Percentiles rank a stretch among this genome's conserved stretches.
Evolutionary conservation across 2,797 vertebrate species (phyloP).

Genomic region (Spinus pinus): DNA sequence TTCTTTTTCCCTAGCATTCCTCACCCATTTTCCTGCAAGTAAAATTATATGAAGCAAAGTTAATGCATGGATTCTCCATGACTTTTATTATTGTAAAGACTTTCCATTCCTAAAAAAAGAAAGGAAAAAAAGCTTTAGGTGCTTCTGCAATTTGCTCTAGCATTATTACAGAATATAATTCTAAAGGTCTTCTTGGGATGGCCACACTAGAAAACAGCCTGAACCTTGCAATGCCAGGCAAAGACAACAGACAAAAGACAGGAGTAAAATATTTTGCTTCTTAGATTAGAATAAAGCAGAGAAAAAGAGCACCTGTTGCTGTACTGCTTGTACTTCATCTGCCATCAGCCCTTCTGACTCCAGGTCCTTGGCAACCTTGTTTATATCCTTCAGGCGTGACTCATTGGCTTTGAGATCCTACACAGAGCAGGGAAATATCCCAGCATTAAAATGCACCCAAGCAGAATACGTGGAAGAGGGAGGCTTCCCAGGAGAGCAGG

Average conservation of each 20-base stretch:
- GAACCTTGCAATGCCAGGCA: neutral
- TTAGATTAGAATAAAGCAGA: neutral
- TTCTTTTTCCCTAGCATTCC: neutral
- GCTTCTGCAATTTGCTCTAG: neutral
- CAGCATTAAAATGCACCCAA: neutral
- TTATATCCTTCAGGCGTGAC: conserved; percentile 96
- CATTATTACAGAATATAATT: neutral
- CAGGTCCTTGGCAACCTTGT: conserved; percentile 95
- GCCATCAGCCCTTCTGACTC: conserved; percentile 98
- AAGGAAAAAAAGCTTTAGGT: neutral
- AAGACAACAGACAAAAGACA: neutral
- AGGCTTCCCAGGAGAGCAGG: neutral
- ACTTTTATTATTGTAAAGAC: neutral
- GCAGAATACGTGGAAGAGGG: neutral
- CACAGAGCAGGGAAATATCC: neutral
- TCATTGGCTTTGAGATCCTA: conserved; percentile 98
- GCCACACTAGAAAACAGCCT: neutral
- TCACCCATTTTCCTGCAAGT: neutral
- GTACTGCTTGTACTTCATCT: conserved; percentile 88
- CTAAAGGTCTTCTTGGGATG: neutral
- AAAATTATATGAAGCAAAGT: neutral
- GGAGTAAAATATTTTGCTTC: neutral
- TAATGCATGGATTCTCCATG: neutral
- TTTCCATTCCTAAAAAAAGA: neutral
- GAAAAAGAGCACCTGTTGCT: conserved; percentile 72